Evolutionary conservation across 2,888 invertebrate species (phyloP).

Genomic region (Mesorhabditis belari): DNA sequence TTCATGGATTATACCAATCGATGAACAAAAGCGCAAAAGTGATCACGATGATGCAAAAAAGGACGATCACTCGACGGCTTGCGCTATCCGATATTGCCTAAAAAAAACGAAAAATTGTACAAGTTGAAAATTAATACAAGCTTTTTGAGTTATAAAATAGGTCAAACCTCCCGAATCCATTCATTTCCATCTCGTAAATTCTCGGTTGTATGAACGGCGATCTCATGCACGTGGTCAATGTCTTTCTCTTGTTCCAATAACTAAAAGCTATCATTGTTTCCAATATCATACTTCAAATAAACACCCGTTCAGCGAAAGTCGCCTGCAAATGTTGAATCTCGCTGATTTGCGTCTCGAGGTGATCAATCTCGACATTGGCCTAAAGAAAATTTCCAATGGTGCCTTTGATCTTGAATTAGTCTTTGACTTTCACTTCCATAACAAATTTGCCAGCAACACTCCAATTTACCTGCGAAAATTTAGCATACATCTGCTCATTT

Average conservation of each 20-base stretch:
- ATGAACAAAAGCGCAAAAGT: slow-evolving; percentile 89
- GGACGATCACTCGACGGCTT: slow-evolving; percentile 82
- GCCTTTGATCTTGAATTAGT: too few relatives aligned
- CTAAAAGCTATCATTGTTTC: slow-evolving; percentile 13
- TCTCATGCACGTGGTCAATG: slow-evolving; percentile 79
- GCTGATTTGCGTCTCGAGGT: slow-evolving; percentile 70
- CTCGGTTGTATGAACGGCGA: slow-evolving; percentile 83
- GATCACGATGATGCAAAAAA: slow-evolving; percentile 90
- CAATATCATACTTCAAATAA: background rate
- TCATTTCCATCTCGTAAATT: slow-evolving; percentile 93
- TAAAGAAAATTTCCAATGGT: background rate
- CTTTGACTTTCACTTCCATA: too few relatives aligned
- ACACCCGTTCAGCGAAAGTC: slow-evolving; percentile 85
- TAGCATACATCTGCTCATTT: slow-evolving; percentile 9
- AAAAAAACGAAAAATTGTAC: too few relatives aligned
- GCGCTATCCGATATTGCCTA: slow-evolving; percentile 92
- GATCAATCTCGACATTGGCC: slow-evolving; percentile 29
- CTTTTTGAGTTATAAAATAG: slow-evolving; percentile 1
- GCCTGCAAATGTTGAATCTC: slow-evolving; percentile 91
- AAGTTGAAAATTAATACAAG: too few relatives aligned
- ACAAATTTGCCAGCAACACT: background rate
- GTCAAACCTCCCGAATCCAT: slow-evolving; percentile 73
- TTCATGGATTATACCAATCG: slow-evolving; percentile 89
- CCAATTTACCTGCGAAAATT: slow-evolving; percentile 5
- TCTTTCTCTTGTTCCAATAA: slow-evolving; percentile 69